Conservation (phyloP, 2,888 invertebrate genomes). For the Lasioglossum villosulum region DNA sequence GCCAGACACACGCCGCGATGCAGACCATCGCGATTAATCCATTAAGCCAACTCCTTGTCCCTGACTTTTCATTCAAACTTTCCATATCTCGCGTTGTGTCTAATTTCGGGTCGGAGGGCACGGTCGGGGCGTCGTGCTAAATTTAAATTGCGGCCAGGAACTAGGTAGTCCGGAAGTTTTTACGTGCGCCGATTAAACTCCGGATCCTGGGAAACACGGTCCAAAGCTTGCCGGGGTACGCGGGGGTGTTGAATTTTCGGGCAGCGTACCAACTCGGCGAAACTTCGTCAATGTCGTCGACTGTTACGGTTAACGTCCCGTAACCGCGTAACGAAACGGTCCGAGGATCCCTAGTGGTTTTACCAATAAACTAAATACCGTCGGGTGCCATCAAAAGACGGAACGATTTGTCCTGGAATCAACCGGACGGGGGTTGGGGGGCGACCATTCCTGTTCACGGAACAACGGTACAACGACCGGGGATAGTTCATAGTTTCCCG, state of each 20-base stretch:
- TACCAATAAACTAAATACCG: conserved; percentile 14
- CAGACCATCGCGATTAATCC: neutral
- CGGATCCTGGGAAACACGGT: neutral
- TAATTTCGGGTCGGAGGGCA: neutral
- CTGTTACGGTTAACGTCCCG: conserved; percentile 31
- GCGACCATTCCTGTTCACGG: neutral
- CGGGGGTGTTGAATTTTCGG: conserved; percentile 25
- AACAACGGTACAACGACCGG: neutral
- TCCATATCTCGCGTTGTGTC: neutral
- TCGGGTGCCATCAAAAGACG: neutral
- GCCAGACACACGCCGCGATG: neutral
- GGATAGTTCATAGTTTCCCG: conserved; percentile 48
- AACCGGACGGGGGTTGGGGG: neutral
- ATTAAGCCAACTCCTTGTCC: neutral
- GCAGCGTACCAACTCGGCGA: conserved; percentile 29
- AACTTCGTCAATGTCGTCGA: conserved; percentile 49
- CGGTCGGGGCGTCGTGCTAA: neutral
- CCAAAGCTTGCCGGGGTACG: conserved; percentile 14
- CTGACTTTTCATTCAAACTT: conserved; percentile 8
- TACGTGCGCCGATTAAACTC: conserved; percentile 14
- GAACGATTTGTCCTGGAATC: neutral
- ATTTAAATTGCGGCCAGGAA: conserved; percentile 8
- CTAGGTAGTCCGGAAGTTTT: conserved; percentile 3
- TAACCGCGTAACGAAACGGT: conserved; percentile 15
- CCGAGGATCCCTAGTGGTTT: neutral